These are phyloP conservation scores for Coreoperca whiteheadi DNA, from an alignment of 2,113 vertebrate genomes.

Conservation along the genomic window DNA sequence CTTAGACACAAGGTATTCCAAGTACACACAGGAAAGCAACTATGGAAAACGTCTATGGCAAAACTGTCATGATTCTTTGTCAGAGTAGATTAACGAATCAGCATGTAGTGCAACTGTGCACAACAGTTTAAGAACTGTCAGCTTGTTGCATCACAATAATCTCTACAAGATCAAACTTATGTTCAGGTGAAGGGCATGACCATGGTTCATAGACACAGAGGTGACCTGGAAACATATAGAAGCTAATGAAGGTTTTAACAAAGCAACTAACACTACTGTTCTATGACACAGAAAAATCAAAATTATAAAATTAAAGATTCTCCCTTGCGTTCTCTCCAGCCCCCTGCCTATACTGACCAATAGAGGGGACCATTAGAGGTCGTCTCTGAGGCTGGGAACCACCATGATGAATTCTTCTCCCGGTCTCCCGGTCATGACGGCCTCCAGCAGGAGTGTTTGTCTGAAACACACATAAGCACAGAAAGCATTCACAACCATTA, in stretches of 20 bases:
- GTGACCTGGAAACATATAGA: constrained; percentile 69
- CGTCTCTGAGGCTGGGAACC: constrained; percentile 86
- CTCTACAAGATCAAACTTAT: constrained; percentile 18
- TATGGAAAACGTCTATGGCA: not conserved
- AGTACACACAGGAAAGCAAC: constrained; percentile 18
- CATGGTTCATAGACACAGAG: constrained; percentile 67
- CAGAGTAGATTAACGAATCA: not conserved
- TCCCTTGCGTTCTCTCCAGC: not conserved
- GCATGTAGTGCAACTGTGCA: not conserved
- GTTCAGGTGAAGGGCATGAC: constrained; percentile 61
- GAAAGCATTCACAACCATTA: constrained; percentile 52
- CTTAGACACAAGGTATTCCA: constrained; percentile 7
- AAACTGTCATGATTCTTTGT: constrained; percentile 6
- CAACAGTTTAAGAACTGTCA: constrained; percentile 5
- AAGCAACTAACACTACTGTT: constrained; percentile 29
- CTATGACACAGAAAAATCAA: constrained; percentile 36
- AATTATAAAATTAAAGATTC: not conserved
- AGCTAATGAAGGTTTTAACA: constrained; percentile 65
- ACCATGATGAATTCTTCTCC: constrained; percentile 84
- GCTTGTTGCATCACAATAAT: constrained; percentile 8
- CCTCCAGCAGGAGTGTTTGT: constrained; percentile 83
- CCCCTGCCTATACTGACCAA: constrained; percentile 88
- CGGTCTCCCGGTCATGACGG: constrained; percentile 82
- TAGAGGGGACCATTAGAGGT: constrained; percentile 88
- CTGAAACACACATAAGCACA: constrained; percentile 62